A percentile compares a stretch with the other conserved stretches of the same genome.
phyloP scores from a whole-genome alignment of 2,113 vertebrate species.

The Phocoena phocoena region DNA sequence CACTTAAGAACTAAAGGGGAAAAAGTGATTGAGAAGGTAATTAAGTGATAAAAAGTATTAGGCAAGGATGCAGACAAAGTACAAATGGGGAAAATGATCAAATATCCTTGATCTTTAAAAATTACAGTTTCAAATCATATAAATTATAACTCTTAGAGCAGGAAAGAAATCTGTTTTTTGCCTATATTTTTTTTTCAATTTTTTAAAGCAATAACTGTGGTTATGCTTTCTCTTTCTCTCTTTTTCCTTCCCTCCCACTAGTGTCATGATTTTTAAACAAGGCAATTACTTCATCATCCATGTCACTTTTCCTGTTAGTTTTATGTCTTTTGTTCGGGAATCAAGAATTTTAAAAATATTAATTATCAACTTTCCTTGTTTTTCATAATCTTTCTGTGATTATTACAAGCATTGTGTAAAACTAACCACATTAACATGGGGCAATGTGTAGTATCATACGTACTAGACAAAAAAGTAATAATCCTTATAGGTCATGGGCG shows the following conservation, averaged over 20 bases:
- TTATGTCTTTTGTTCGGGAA: background rate
- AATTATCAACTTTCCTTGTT: background rate
- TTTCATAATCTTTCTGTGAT: background rate
- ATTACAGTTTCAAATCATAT: slow-evolving; percentile 81
- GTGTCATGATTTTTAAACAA: slow-evolving; percentile 29
- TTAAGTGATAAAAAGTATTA: slow-evolving; percentile 85
- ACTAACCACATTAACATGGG: background rate
- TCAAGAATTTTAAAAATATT: background rate
- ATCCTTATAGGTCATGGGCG: background rate
- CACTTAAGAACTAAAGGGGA: slow-evolving; percentile 55
- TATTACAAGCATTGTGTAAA: background rate
- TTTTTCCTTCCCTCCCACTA: background rate
- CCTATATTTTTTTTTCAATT: slow-evolving; percentile 62
- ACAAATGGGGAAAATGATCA: slow-evolving; percentile 82
- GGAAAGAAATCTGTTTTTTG: slow-evolving; percentile 75
- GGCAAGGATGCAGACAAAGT: slow-evolving; percentile 81
- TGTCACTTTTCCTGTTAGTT: background rate
- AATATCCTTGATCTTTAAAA: slow-evolving; percentile 82
- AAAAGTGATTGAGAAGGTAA: slow-evolving; percentile 83
- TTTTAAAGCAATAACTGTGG: background rate
- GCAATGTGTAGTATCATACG: background rate
- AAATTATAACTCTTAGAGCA: slow-evolving; percentile 81
- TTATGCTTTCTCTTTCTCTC: background rate
- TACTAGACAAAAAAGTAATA: background rate
- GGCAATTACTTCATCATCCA: slow-evolving; percentile 1